These are phyloP conservation scores for Siniperca knerii DNA, from an alignment of 2,113 vertebrate species.

Conservation along the genomic window DNA sequence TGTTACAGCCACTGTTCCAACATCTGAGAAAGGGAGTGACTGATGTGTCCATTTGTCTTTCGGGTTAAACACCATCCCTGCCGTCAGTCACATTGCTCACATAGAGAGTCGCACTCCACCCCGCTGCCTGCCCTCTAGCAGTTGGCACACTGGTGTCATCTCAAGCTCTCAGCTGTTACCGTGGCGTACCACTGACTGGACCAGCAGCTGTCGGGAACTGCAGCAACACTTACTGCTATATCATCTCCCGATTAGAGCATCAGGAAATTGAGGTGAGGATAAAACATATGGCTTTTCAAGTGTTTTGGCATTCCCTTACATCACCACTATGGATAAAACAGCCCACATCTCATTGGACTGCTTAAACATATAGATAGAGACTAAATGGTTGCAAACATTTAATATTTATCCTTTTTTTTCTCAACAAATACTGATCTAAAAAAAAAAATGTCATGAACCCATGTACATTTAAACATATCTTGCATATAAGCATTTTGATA, in stretches of 20 bases:
- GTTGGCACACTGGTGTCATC: conserved; percentile 69
- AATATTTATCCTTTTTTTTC: neutral
- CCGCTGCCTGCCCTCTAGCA: conserved; percentile 64
- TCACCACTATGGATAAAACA: neutral
- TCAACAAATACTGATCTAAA: neutral
- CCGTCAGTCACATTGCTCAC: conserved; percentile 73
- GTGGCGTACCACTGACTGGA: conserved; percentile 41
- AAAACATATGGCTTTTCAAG: conserved; percentile 5
- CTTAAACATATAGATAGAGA: neutral
- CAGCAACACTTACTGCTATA: conserved; percentile 18
- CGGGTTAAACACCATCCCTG: conserved; percentile 37
- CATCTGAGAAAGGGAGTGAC: conserved; percentile 28
- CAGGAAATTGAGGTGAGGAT: conserved; percentile 31
- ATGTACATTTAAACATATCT: neutral
- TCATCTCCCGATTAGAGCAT: conserved; percentile 37
- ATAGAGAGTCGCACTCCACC: conserved; percentile 63
- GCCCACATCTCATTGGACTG: neutral
- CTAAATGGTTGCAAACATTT: conserved; percentile 30
- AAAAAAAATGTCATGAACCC: neutral
- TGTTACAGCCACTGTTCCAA: neutral
- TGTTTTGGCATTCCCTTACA: neutral
- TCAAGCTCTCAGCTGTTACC: conserved; percentile 73
- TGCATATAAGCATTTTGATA: neutral
- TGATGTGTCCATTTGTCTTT: conserved; percentile 56
- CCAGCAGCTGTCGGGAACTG: conserved; percentile 59